phyloP scores from a whole-genome alignment of 2,888 invertebrate species.

The Mimumesa dahlbomi region DNA sequence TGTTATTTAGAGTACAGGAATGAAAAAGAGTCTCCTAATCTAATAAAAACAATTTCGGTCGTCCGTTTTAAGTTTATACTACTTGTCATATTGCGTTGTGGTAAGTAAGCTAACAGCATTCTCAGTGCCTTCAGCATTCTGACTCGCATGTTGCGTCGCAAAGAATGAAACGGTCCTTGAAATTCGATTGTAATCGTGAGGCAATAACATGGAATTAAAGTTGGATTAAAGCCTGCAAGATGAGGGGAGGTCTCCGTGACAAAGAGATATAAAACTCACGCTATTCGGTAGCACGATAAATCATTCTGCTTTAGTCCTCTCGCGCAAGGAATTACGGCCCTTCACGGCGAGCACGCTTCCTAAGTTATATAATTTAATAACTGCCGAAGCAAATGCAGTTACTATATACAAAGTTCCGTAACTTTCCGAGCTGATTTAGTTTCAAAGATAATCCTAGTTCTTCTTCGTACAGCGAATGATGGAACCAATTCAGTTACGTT shows the following conservation, averaged over 20 bases:
- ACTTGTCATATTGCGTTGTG: too few relatives aligned
- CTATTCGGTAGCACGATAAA: slow-evolving; percentile 28
- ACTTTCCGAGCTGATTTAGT: slow-evolving; percentile 45
- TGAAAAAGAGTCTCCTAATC: too few relatives aligned
- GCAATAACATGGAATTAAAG: too few relatives aligned
- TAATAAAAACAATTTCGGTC: too few relatives aligned
- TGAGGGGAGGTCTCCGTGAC: slow-evolving; percentile 6
- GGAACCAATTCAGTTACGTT: slow-evolving; percentile 54
- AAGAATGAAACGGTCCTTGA: too few relatives aligned
- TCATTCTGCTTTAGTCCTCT: slow-evolving; percentile 27
- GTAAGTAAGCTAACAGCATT: too few relatives aligned
- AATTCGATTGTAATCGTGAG: too few relatives aligned
- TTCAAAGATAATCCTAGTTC: slow-evolving; percentile 43
- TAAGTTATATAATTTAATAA: slow-evolving; percentile 22
- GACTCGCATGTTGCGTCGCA: too few relatives aligned
- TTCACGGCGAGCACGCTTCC: slow-evolving; percentile 7
- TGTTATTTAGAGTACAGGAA: too few relatives aligned
- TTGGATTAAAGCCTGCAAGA: too few relatives aligned
- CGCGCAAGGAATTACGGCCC: slow-evolving; percentile 9
- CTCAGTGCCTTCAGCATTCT: too few relatives aligned
- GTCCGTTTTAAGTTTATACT: too few relatives aligned
- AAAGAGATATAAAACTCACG: slow-evolving; percentile 36
- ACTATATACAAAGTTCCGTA: slow-evolving; percentile 36
- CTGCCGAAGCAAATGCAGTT: slow-evolving; percentile 33
- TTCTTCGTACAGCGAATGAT: slow-evolving; percentile 40